Evolutionary conservation across 2,113 vertebrate genomes (phyloP).

Genomic region (Microcebus ravelobensis): DNA sequence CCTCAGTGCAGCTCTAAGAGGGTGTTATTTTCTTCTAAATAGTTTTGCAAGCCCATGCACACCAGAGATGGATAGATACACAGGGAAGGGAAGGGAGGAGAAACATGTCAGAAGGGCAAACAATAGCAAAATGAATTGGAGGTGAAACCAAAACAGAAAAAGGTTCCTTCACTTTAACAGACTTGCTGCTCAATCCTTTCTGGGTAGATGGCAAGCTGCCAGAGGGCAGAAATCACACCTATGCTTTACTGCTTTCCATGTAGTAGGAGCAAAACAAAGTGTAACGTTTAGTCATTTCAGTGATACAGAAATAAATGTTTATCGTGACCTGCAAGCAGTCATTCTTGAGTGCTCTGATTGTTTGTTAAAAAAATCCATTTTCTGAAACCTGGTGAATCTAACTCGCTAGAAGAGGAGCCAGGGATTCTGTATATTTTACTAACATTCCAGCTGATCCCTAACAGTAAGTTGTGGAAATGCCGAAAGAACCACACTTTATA

Average conservation of each 20-base stretch:
- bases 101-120: neutral
- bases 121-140: neutral
- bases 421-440: neutral
- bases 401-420: neutral
- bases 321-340: neutral
- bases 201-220: neutral
- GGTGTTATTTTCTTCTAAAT: constrained; percentile 44
- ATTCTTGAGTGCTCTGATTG: neutral
- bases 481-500: neutral
- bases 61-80: neutral
- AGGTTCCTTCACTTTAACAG: neutral
- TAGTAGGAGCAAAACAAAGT: neutral
- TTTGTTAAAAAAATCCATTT: neutral
- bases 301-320: constrained; percentile 34
- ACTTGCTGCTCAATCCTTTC: neutral
- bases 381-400: neutral
- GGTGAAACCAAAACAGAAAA: constrained; percentile 9
- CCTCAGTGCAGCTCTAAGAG: neutral
- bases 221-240: neutral
- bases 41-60: constrained; percentile 25
- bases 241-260: neutral
- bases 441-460: neutral
- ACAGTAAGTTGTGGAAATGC: neutral
- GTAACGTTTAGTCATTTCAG: neutral
- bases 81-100: neutral